A percentile compares a stretch with the other conserved stretches of the same genome.
These are phyloP conservation scores for Cephalopachus bancanus DNA, from an alignment of 2,797 vertebrate species.

Conservation along the genomic window DNA sequence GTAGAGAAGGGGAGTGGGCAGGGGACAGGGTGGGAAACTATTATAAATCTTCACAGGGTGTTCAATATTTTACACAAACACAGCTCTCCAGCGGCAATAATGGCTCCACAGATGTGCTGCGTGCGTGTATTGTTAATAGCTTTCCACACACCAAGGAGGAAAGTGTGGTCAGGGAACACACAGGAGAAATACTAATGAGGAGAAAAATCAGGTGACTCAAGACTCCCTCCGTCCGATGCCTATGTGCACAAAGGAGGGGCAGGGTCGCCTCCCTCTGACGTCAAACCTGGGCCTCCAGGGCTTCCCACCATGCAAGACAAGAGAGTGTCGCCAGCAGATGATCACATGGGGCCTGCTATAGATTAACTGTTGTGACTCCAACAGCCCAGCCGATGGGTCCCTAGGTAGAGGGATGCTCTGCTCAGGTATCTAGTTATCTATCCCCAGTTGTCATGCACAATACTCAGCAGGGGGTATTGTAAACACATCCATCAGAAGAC, in stretches of 20 bases:
- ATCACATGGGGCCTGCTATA: background rate
- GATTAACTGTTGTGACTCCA: background rate
- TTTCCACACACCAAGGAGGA: slow-evolving; percentile 25
- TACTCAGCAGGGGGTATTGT: background rate
- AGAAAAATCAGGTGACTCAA: background rate
- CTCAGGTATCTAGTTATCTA: background rate
- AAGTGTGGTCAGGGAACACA: slow-evolving; percentile 49
- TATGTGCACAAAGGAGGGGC: background rate
- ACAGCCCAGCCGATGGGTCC: background rate
- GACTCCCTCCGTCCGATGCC: background rate
- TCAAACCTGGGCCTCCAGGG: background rate
- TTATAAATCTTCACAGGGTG: slow-evolving; percentile 72
- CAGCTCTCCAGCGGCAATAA: slow-evolving; percentile 56
- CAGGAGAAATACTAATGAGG: slow-evolving; percentile 77
- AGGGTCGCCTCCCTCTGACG: rapidly evolving
- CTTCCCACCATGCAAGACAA: background rate
- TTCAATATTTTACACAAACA: slow-evolving; percentile 79
- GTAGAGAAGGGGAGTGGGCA: slow-evolving; percentile 46
- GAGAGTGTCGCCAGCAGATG: background rate
- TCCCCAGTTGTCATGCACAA: background rate
- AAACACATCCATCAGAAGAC: background rate
- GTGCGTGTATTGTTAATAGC: slow-evolving; percentile 57
- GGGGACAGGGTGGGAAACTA: background rate
- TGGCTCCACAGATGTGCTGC: slow-evolving; percentile 43
- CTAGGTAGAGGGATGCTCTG: background rate